Percentiles rank a stretch among this genome's conserved stretches.
These are phyloP conservation scores for Oreochromis tanganicae DNA, from an alignment of 2,113 vertebrate species.

Conservation along the genomic window DNA sequence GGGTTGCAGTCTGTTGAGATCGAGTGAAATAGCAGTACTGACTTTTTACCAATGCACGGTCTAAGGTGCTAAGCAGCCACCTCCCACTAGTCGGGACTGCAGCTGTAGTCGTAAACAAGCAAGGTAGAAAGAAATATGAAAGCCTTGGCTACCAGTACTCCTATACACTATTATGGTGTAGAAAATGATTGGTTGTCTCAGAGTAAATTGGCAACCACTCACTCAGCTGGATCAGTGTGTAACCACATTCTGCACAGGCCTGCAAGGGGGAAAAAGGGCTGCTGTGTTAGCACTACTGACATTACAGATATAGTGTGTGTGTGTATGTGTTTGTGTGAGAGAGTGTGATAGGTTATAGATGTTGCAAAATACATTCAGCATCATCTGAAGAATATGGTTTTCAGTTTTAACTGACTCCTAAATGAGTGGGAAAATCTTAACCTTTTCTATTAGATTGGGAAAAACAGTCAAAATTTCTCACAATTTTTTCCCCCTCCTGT, in stretches of 20 bases:
- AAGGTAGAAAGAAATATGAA: neutral
- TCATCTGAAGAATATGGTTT: neutral
- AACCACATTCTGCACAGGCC: neutral
- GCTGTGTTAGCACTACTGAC: neutral
- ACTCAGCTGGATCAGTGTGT: neutral
- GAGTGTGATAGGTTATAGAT: neutral
- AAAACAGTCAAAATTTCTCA: neutral
- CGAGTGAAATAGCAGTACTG: neutral
- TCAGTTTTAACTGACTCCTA: neutral
- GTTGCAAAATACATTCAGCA: neutral
- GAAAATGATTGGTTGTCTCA: neutral
- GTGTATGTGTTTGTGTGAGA: neutral
- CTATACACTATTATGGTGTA: neutral
- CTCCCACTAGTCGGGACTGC: neutral
- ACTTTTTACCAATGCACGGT: neutral
- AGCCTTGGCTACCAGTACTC: neutral
- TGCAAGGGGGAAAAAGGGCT: neutral
- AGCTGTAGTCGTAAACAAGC: neutral
- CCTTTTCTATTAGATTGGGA: neutral
- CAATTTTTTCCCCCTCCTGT: neutral
- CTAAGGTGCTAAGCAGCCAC: neutral
- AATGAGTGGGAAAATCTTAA: neutral
- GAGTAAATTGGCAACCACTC: neutral
- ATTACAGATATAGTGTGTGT: neutral
- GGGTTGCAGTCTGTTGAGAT: neutral